Base-by-base conservation (phyloP, 2,797 vertebrate genomes). In the Lagocephalus sceleratus region DNA sequence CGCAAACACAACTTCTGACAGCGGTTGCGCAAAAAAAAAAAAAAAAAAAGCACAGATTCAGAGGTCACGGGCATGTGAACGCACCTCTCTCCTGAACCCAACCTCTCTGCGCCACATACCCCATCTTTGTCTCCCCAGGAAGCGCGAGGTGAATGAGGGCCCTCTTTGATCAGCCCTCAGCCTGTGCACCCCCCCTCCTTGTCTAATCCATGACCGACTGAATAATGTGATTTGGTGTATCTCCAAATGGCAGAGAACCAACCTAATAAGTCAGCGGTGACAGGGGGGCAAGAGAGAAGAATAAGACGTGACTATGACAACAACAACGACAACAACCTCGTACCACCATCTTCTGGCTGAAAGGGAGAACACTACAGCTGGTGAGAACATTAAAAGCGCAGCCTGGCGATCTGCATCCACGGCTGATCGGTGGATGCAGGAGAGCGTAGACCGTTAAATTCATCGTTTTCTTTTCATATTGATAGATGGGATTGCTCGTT, bases 151-250 rank as follows among this genome's bases (percentile, higher is more conserved):
- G 92, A 94, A 92, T 91, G 90, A 79, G 81, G 86, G 89, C 85
- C 60, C 83, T 85, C 93, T 96, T 96, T 96, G 93, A 96, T 97
- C 93, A 92, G 87, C 87, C 85, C 88, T 87, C 75, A 88, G 88
- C 87, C 91, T 92, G 87, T 92, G 93, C 93, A 94, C 90, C 90
- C 90, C 90, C 91, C 83, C 69, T 77, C 88, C 9, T 9, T 5
- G 2, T 88, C 89, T 94, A 94, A 97, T 94, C 94, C 94, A 94
- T 96, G 93, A 94, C 93, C 89, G 89, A 92, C 71, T 66, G 92
- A 93, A 87, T 95, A 95, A 97, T 92, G 91, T 92, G 94, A 98
- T 97, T 96, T 96, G 90, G 90, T 93, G 79, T 90, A 95, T 95
- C 94, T 94, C 91, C 91, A 90, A 92, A 93, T 92, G 91, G 92